phyloP scores from a whole-genome alignment of 1,140 invertebrate species.

The Brachionus sp. region DNA sequence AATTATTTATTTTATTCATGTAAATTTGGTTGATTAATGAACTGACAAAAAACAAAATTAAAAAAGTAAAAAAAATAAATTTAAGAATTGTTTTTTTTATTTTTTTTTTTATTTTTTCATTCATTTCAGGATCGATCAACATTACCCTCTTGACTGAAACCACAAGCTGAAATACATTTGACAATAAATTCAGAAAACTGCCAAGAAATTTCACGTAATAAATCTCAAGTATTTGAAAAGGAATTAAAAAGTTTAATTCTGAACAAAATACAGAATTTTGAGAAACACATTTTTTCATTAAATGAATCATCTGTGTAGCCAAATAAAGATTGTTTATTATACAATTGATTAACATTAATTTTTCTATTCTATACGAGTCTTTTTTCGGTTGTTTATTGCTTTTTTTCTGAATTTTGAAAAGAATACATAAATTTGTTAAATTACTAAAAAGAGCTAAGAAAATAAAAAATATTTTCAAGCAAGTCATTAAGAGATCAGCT shows the following conservation, averaged over 20 bases:
- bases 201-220: neutral
- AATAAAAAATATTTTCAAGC: neutral
- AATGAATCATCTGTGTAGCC: neutral
- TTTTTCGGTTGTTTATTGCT: neutral
- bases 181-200: neutral
- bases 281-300: neutral
- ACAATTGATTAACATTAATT: neutral
- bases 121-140: neutral
- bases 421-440: neutral
- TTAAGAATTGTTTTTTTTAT: neutral
- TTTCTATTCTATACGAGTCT: neutral
- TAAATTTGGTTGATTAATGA: neutral
- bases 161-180: neutral
- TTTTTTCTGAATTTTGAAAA: neutral
- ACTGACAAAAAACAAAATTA: neutral
- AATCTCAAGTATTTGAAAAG: neutral
- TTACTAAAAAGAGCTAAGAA: neutral
- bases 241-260: neutral
- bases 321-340: neutral
- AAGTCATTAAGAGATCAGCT: neutral
- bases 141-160: neutral
- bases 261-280: neutral
- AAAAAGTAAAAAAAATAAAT: neutral
- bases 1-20: neutral
- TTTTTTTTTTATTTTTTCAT: neutral